phyloP scores from a whole-genome alignment of 1,140 invertebrate species.

The Scylla paramamosain region DNA sequence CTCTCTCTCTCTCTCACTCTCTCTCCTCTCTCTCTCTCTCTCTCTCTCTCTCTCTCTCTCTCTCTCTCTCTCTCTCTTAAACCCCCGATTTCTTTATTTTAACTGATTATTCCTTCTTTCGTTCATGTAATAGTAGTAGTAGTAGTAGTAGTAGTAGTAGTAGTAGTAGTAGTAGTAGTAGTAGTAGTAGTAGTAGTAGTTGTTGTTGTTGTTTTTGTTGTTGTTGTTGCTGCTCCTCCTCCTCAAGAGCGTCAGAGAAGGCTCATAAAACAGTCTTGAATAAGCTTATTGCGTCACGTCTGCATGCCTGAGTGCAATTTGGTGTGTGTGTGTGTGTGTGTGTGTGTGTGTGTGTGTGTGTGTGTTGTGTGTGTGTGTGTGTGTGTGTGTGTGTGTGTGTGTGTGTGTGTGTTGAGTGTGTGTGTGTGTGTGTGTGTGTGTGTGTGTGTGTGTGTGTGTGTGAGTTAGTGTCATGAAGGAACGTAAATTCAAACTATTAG shows the following conservation, averaged over 20 bases:
- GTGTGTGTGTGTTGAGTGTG: slow-evolving; percentile 25
- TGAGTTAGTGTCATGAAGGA: neutral
- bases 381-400: slow-evolving; percentile 16
- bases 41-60: neutral
- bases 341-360: slow-evolving; percentile 37
- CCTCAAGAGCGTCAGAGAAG: neutral
- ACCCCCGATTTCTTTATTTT: neutral
- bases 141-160: no score
- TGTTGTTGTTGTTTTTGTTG: no score
- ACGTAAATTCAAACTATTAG: neutral
- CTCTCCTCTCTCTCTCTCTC: neutral
- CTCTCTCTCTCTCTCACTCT: neutral
- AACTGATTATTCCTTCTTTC: no score
- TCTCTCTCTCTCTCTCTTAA: neutral
- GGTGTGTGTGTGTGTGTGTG: slow-evolving; percentile 11
- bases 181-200: no score
- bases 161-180: no score
- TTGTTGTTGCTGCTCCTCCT: neutral
- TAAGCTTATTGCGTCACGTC: neutral
- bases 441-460: neutral
- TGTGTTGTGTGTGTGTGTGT: slow-evolving; percentile 8
- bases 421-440: slow-evolving; percentile 1
- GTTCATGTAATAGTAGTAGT: no score
- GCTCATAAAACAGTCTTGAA: neutral
- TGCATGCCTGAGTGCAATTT: neutral